Evolutionary conservation across 2,888 invertebrate genomes (phyloP).

Genomic region (Phengaris arion): DNA sequence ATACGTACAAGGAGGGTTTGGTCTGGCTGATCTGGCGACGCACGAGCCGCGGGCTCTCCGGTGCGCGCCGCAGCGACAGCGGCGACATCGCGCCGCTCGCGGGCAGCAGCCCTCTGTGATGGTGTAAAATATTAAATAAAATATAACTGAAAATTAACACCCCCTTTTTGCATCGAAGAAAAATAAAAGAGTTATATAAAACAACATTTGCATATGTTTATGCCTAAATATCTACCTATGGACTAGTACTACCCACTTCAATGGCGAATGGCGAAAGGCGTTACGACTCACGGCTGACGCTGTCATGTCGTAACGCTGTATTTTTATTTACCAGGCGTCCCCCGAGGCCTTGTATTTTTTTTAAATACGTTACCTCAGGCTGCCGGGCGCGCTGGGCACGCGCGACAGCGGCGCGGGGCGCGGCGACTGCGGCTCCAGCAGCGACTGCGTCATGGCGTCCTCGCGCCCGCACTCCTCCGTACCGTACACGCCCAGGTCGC

Average conservation of each 20-base stretch:
- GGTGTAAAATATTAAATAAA: neutral
- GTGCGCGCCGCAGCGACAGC: slow-evolving; percentile 51
- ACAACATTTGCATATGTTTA: too few species aligned
- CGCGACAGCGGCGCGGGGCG: slow-evolving; percentile 72
- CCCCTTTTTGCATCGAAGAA: too few species aligned
- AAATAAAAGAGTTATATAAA: too few species aligned
- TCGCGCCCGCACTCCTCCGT: slow-evolving; percentile 47
- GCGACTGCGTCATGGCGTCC: slow-evolving; percentile 74
- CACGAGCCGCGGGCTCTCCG: slow-evolving; percentile 63
- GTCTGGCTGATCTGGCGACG: slow-evolving; percentile 57
- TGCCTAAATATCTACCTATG: too few species aligned
- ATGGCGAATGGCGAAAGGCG: too few species aligned
- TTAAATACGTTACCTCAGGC: slow-evolving; percentile 80
- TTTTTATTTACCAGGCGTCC: too few species aligned
- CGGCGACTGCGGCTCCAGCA: slow-evolving; percentile 64
- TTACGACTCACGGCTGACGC: too few species aligned
- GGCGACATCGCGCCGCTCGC: slow-evolving; percentile 52
- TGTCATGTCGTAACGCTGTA: too few species aligned
- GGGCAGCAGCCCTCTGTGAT: slow-evolving; percentile 60
- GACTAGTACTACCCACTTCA: too few species aligned
- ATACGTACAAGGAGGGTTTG: slow-evolving; percentile 70
- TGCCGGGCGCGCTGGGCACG: slow-evolving; percentile 88
- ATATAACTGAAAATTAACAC: too few species aligned
- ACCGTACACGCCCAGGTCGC: slow-evolving; percentile 68
- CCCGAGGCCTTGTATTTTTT: neutral